Base-by-base conservation (phyloP, 2,888 invertebrate genomes). In the Cryptus viduatorius region DNA sequence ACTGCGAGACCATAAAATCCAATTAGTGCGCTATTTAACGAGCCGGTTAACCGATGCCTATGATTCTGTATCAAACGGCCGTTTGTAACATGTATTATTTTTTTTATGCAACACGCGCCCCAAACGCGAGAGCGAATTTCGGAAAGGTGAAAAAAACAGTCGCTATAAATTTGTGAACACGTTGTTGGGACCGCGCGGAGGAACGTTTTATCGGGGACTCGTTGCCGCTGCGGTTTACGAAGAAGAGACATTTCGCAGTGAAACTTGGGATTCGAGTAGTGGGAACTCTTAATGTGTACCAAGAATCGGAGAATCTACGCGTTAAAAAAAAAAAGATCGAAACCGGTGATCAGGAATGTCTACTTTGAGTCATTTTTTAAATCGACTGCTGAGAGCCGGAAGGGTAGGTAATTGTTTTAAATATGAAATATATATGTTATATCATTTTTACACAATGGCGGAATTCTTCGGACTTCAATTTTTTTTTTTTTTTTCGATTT, bases 1-100 rank as follows among this genome's bases (percentile, higher is more conserved):
- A 89, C 90, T 90, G 90, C 92, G 90, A 90, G 90, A 90, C 90
- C 92, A 91, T 92, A 92, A 92, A 93, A 92, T 92, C 91, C 92
- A 93, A 92, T 93, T 93, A 92, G 92, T 83, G 89, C 86, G 89
- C 68, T 86, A 86, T 80, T 84, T 73, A 84, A 76, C 77, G 72
- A 73, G 48, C 12, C 56, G 48, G 16, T 80, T 72, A 42, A 50
- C 4, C 61, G 50, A 61, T 61, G 19, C 56, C 72, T 31, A 50
- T 48, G 48, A 48, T 61, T 79, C 64, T 64, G 44, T 65, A 65
- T 72, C 46, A 56, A 31, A 16, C 46, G 44, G 69, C 44, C 67
- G 42, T 31, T 24, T 14, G 44, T n/a, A 8, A 14, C 46, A 14
- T 46, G 7, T n/a, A 50, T 46, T 44, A 37, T 37, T 37, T 48